Percentiles rank a stretch among this genome's conserved stretches.
phyloP scores from a whole-genome alignment of 2,113 vertebrate genomes.

The Charina bottae region DNA sequence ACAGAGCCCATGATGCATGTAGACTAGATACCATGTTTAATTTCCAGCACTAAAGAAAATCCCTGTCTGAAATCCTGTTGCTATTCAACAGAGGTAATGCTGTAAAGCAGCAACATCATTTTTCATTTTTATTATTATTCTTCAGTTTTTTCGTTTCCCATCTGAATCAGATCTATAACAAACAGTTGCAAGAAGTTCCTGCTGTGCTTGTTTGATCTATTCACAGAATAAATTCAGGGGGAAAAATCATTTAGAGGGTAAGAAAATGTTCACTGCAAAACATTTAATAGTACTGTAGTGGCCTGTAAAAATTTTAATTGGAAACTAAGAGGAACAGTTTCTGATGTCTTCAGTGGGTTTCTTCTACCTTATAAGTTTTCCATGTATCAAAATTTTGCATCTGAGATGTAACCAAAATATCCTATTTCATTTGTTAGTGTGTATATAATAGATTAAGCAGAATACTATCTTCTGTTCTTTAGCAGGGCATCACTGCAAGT shows the following conservation, averaged over 20 bases:
- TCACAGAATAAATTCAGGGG: conserved; percentile 30
- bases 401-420: conserved; percentile 41
- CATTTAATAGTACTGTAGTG: background rate
- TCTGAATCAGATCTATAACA: background rate
- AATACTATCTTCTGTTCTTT: conserved; percentile 15
- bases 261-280: conserved; percentile 15
- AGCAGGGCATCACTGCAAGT: background rate
- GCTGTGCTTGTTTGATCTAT: conserved; percentile 20
- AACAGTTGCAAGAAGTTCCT: conserved; percentile 8
- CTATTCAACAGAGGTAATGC: background rate
- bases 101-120: background rate
- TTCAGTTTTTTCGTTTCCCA: background rate
- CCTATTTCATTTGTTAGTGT: background rate
- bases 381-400: conserved; percentile 22
- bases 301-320: background rate
- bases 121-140: background rate
- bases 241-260: conserved; percentile 20
- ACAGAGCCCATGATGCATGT: no score
- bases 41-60: background rate
- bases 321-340: conserved; percentile 37
- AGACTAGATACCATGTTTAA: background rate
- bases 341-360: conserved; percentile 12
- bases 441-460: conserved; percentile 21
- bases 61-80: background rate
- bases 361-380: background rate